Conservation (phyloP, 2,797 vertebrate species). For the Hyperoplus lanceolatus region DNA sequence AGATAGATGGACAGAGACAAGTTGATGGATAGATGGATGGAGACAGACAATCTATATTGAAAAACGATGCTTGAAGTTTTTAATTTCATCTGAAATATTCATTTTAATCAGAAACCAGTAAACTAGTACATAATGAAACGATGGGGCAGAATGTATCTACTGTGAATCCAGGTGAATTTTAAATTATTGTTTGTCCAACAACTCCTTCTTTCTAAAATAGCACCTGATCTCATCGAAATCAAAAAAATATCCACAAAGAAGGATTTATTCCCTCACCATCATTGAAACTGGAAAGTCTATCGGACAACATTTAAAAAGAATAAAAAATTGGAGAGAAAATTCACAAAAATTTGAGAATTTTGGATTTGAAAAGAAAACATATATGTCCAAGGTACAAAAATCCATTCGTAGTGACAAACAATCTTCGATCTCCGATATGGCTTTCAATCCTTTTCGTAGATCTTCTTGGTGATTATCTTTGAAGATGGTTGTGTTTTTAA, state of each 20-base stretch:
- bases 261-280: too few relatives aligned
- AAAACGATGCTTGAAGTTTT: background rate
- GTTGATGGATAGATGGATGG: background rate
- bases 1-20: too few relatives aligned
- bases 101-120: constrained; percentile 21
- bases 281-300: too few relatives aligned
- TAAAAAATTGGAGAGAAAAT: too few relatives aligned
- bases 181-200: background rate
- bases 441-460: background rate
- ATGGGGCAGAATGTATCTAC: background rate
- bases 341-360: background rate
- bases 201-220: background rate
- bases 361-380: background rate
- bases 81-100: background rate
- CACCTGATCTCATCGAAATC: background rate
- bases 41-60: background rate
- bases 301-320: too few relatives aligned
- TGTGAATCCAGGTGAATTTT: background rate
- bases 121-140: background rate
- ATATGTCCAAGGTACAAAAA: background rate
- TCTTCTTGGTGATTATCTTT: background rate
- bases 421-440: background rate
- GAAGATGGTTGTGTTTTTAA: background rate
- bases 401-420: background rate
- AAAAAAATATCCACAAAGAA: background rate